phyloP scores from a whole-genome alignment of 2,888 invertebrate species.

The Notocelia uddmanniana region DNA sequence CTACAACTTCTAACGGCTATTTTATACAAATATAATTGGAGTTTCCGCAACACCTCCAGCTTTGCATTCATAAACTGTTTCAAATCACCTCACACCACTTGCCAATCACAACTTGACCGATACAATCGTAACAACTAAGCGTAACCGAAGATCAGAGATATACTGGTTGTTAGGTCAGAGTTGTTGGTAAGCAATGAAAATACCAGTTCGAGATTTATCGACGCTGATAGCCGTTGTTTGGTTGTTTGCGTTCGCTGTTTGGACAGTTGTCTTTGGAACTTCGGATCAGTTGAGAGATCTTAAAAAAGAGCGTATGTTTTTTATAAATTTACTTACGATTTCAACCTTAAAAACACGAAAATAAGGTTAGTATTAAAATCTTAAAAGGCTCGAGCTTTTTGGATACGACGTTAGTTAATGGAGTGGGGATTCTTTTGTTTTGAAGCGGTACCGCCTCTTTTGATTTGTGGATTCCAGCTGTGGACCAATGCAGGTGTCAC shows the following conservation, averaged over 20 bases:
- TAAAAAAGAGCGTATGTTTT: constrained; percentile 1
- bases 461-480: too few species aligned
- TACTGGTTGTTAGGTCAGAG: background rate
- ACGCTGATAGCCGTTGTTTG: constrained; percentile 34
- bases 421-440: background rate
- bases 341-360: background rate
- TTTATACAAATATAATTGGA: constrained; percentile 83
- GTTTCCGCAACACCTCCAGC: constrained; percentile 28
- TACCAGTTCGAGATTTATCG: constrained; percentile 39
- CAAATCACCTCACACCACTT: background rate
- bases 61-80: background rate
- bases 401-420: background rate
- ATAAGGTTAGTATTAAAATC: too few species aligned
- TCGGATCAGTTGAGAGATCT: constrained; percentile 13
- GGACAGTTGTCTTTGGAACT: constrained; percentile 35
- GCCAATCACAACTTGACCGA: background rate
- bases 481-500: too few species aligned
- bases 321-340: background rate
- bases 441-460: too few species aligned
- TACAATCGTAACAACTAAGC: background rate
- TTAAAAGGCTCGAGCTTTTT: background rate
- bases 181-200: background rate
- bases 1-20: constrained; percentile 76
- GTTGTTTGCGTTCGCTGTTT: constrained; percentile 33
- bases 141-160: background rate